Conservation (phyloP, 1,140 invertebrate genomes). For the Euura saliciscinereae region DNA sequence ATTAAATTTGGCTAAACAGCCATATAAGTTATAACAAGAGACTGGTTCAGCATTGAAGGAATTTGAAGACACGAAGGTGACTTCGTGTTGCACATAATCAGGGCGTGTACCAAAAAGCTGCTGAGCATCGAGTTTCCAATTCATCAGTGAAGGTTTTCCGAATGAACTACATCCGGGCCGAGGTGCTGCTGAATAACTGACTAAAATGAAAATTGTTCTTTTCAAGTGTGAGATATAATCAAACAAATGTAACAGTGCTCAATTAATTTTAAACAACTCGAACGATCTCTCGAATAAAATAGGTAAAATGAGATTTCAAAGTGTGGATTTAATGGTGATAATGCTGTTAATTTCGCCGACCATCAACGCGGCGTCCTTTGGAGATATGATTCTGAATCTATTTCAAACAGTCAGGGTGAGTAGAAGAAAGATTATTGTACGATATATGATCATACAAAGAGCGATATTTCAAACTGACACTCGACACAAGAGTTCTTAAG, state of each 20-base stretch:
- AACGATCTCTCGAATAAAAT: no score
- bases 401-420: constrained; percentile 36
- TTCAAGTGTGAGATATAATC: no score
- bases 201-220: no score
- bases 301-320: neutral
- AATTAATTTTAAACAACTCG: no score
- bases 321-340: neutral
- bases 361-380: constrained; percentile 19
- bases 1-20: neutral
- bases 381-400: constrained; percentile 26
- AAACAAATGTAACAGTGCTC: no score
- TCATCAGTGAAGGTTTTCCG: no score
- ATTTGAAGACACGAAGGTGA: neutral
- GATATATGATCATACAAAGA: neutral
- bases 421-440: neutral
- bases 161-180: no score
- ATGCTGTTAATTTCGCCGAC: neutral
- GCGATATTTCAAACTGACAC: neutral
- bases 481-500: neutral
- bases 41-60: neutral
- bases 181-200: no score
- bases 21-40: neutral
- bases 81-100: neutral
- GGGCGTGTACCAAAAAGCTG: no score
- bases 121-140: no score